Evolutionary conservation across 2,113 vertebrate species (phyloP).

Genomic region (Collichthys lucidus): DNA sequence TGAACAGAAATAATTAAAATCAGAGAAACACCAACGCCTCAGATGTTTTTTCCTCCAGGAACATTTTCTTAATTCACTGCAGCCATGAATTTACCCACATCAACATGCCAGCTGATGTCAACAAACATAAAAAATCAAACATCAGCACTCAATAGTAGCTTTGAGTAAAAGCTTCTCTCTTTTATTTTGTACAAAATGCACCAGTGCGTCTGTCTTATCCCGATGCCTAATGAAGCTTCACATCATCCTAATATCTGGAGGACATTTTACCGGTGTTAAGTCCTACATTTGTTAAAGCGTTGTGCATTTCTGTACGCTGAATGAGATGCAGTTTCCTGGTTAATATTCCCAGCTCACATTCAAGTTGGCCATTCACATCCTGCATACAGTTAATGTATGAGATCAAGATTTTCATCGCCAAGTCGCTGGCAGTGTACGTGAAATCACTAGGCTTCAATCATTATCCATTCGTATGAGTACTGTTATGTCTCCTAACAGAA

Average conservation of each 20-base stretch:
- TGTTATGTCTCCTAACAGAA: constrained; percentile 4
- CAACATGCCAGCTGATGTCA: constrained; percentile 43
- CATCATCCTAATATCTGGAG: constrained; percentile 44
- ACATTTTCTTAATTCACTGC: constrained; percentile 6
- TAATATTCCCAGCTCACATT: background rate
- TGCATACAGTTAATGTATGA: background rate
- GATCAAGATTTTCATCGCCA: background rate
- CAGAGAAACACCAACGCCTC: background rate
- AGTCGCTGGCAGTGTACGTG: background rate
- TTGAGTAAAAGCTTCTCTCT: constrained; percentile 34
- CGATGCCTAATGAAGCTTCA: constrained; percentile 54
- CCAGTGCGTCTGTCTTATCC: constrained; percentile 30
- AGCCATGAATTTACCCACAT: constrained; percentile 28
- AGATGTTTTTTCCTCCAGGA: constrained; percentile 4
- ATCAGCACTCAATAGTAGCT: constrained; percentile 36
- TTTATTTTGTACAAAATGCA: constrained; percentile 44
- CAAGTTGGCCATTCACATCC: background rate
- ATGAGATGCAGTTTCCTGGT: too few relatives aligned
- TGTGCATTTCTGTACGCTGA: constrained; percentile 13
- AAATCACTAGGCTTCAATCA: constrained; percentile 28
- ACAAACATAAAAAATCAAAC: constrained; percentile 24
- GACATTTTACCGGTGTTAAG: constrained; percentile 42
- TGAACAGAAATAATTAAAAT: background rate
- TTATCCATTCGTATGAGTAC: constrained; percentile 9
- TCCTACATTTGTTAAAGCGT: constrained; percentile 20